Evolutionary conservation across 2,113 vertebrate genomes (phyloP), one percentile per base, ranked within the genome.

Genomic region (Anhinga rufa): DNA sequence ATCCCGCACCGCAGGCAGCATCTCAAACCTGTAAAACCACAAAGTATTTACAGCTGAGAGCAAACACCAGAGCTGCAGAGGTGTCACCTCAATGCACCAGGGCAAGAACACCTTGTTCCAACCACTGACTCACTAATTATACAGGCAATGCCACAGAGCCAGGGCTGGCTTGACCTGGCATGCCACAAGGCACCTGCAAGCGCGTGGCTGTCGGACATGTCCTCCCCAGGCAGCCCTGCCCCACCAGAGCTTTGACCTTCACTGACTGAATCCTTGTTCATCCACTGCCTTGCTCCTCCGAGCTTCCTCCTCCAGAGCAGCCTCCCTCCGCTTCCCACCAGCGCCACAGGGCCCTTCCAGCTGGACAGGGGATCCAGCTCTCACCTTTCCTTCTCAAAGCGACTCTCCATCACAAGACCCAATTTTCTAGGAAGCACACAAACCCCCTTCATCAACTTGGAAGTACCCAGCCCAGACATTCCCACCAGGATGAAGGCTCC

Each of bases 51-150:
- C 96, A 92, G 97, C 95, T 42, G 1, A 95, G 54, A 97, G 96
- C 94, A 97, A 97, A 96, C 84, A 29, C 36, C 69, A 29, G 88
- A 83, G 88, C 88, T 86, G 64, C 90, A 93, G 83, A 92, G 90
- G 93, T 95, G 89, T 94, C 96, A 94, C 92, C 83, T 93, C 90
- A 61, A 80, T 0, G 5, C 88, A 88, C 79, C 55, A 21, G 58
- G 74, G 95, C 68, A 91, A 95, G 97, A 97, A 97, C 97, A 97
- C 94, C 74, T 84, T 91, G 92, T 97, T 93, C 95, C 89, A 82
- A 66, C 81, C 79, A 48, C 92, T 97, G 95, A 97, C 89, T 96
- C 94, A 97, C 96, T 94, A 93, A 86, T 93, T 88, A 93, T 36
- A 89, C 38, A 85, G 92, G 91, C 84, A 84, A 26, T 92, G 96